These are phyloP conservation scores for Tribolium madens DNA, from an alignment of 1,140 invertebrate species.

Conservation along the genomic window DNA sequence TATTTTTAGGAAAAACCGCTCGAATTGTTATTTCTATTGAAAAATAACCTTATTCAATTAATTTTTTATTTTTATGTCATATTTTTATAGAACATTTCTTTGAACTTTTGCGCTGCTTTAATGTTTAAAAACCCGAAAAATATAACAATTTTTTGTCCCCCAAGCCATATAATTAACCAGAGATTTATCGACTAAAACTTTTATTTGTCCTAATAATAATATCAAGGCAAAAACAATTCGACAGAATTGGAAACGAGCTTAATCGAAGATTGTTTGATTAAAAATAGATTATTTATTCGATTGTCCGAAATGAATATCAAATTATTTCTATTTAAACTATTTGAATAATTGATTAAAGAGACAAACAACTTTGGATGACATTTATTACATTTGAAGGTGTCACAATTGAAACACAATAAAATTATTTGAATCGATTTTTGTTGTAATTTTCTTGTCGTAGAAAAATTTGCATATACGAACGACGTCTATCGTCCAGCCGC, in stretches of 20 bases:
- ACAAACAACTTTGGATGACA: background rate
- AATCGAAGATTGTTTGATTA: background rate
- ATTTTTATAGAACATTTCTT: too few relatives aligned
- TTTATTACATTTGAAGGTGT: background rate
- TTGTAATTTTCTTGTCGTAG: too few relatives aligned
- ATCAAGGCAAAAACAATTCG: background rate
- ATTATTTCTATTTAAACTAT: background rate
- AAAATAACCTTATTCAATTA: too few relatives aligned
- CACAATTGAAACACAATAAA: background rate
- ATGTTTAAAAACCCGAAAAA: too few relatives aligned
- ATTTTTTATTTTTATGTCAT: too few relatives aligned
- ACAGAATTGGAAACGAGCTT: background rate
- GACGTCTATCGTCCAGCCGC: slow-evolving; percentile 14
- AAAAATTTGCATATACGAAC: slow-evolving; percentile 51
- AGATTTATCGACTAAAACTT: background rate
- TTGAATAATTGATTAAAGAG: background rate
- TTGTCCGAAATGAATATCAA: background rate
- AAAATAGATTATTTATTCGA: background rate
- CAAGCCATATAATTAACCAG: too few relatives aligned
- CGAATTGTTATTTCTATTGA: too few relatives aligned
- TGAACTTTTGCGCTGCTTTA: too few relatives aligned
- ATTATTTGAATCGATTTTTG: background rate
- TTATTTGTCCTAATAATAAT: background rate
- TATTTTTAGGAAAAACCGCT: too few relatives aligned
- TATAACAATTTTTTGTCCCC: too few relatives aligned